phyloP scores from a whole-genome alignment of 2,888 invertebrate genomes.

The Dicyrtomina minuta region DNA sequence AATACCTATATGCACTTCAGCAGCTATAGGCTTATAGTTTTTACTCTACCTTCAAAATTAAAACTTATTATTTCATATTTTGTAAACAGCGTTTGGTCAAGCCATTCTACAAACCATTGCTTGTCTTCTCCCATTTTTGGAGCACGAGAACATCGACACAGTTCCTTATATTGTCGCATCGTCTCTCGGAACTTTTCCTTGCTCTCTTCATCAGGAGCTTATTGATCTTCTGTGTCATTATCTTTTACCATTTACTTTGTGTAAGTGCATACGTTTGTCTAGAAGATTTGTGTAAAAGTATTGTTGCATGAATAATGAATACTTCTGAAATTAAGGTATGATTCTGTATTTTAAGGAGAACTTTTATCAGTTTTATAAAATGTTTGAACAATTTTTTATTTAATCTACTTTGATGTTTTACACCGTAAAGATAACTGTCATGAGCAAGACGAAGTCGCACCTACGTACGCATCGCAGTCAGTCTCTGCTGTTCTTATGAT shows the following conservation, averaged over 20 bases:
- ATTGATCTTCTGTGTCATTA: slow-evolving; percentile 93
- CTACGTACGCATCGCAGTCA: slow-evolving; percentile 78
- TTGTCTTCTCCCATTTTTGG: slow-evolving; percentile 92
- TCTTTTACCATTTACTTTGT: slow-evolving; percentile 91
- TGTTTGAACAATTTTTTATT: not conserved
- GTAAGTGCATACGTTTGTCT: slow-evolving; percentile 68
- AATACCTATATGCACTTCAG: no score
- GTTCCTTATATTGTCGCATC: slow-evolving; percentile 92
- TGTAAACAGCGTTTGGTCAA: slow-evolving; percentile 78
- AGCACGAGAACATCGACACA: slow-evolving; percentile 93
- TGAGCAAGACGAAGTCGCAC: slow-evolving; percentile 55
- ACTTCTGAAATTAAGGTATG: no score
- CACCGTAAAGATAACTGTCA: slow-evolving; percentile 51
- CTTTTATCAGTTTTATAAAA: not conserved
- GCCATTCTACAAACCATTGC: slow-evolving; percentile 90
- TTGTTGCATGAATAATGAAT: not conserved
- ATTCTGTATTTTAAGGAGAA: no score
- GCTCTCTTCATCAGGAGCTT: slow-evolving; percentile 87
- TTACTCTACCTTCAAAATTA: slow-evolving; percentile 22
- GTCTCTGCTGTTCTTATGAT: slow-evolving; percentile 94
- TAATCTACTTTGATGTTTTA: no score
- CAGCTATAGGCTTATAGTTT: not conserved
- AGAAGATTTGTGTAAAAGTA: no score
- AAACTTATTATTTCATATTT: slow-evolving; percentile 44
- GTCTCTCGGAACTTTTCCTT: slow-evolving; percentile 88